phyloP scores from a whole-genome alignment of 37 sponge, comb jelly and placozoan genomes.

The Hexactinellida sp. region DNA sequence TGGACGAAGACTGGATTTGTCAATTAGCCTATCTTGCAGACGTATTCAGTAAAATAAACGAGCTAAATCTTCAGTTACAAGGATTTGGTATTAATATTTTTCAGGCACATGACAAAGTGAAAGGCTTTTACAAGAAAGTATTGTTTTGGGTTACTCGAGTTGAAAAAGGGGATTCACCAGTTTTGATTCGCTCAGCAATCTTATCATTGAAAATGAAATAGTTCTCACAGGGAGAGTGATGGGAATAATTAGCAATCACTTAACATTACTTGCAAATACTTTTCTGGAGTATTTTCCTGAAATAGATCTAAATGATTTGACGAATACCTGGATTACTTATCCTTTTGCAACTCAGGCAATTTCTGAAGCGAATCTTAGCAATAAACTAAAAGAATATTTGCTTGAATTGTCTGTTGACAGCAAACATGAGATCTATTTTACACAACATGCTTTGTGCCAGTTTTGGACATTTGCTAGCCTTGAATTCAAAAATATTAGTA shows the following conservation, averaged over 20 bases:
- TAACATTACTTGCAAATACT: neutral
- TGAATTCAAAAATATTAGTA: neutral
- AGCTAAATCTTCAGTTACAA: neutral
- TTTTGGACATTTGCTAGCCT: neutral
- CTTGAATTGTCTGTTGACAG: neutral
- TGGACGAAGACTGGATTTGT: neutral
- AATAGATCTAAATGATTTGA: neutral
- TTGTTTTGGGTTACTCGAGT: neutral
- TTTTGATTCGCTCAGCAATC: neutral
- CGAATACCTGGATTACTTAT: neutral
- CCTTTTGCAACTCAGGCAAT: neutral
- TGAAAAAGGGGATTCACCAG: neutral
- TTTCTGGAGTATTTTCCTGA: neutral
- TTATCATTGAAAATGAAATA: neutral
- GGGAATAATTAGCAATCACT: neutral
- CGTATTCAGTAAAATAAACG: neutral
- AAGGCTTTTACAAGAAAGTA: neutral
- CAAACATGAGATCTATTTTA: neutral
- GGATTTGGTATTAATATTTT: neutral
- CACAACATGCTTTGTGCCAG: neutral
- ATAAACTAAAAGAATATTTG: neutral
- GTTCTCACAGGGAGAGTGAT: neutral
- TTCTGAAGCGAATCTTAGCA: neutral
- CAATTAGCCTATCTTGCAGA: neutral
- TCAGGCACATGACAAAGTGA: neutral